Percentiles rank a stretch among this genome's conserved stretches.
These are phyloP conservation scores for Acromyrmex heyeri DNA, from an alignment of 1,140 invertebrate genomes.

Conservation along the genomic window DNA sequence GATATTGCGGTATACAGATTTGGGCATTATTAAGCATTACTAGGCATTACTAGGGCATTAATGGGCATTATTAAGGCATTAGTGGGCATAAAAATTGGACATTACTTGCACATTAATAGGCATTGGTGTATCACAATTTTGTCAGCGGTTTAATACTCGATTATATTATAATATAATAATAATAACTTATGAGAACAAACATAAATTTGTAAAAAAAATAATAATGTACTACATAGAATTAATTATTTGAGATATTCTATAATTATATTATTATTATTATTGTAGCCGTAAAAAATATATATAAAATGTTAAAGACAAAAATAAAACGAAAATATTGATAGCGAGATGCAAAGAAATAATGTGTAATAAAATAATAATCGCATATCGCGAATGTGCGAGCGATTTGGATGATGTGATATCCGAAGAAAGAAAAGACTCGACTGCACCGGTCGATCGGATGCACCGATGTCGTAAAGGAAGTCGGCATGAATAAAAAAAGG, in stretches of 20 bases:
- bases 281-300: not conserved
- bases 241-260: not conserved
- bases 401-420: not conserved
- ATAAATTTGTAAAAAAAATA: not conserved
- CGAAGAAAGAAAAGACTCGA: conserved; percentile 25
- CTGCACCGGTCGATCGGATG: not conserved
- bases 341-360: not conserved
- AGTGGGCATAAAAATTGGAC: too few species aligned
- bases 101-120: too few species aligned
- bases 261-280: not conserved
- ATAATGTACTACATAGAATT: not conserved
- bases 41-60: too few species aligned
- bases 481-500: conserved; percentile 9
- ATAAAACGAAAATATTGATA: not conserved
- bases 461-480: conserved; percentile 32
- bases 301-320: not conserved
- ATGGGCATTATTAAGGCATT: too few species aligned
- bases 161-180: too few species aligned
- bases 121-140: too few species aligned
- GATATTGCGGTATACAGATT: too few species aligned
- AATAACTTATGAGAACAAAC: not conserved
- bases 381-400: conserved; percentile 11
- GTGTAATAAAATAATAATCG: not conserved
- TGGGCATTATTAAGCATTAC: too few species aligned
- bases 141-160: too few species aligned